Base-by-base conservation (phyloP, 2,888 invertebrate species). In the Cosmopolites sordidus region DNA sequence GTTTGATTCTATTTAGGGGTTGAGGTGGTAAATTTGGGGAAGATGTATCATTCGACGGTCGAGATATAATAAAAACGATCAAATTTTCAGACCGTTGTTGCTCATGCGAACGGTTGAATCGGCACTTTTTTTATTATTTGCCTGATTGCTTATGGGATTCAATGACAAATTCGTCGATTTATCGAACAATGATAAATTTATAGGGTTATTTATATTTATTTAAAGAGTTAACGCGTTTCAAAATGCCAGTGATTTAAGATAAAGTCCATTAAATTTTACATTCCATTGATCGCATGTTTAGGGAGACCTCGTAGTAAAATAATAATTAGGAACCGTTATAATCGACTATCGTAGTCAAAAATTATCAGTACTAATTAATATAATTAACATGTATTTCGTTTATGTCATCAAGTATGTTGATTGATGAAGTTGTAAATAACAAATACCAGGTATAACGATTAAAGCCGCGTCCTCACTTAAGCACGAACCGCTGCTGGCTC, bases 1-100 rank as follows among this genome's bases (percentile, higher is more conserved):
- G 67, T 67, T 68, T 68, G 65, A 69, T 67, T 66, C 64, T 64
- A 67, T 67, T 69, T 69, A 67, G 67, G 69, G 68, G 68, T 65
- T 68, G 67, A 66, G 66, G 66, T 68, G 66, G 66, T 63, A 66
- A 66, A 69, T 66, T 67, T 66, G 60, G 64, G 66, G 64, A 66
- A 66, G 64, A 68, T 66, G 63, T 64, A 65, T 67, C 66, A 66
- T 62, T 61, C 60, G 60, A 55, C 59, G 56, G 58, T 61, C 51
- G 62, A 61, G 58, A 64, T 61, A 63, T 61, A 66, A 66, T 66
- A 64, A 66, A 65, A 65, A 63, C 64, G 64, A 65, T 64, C 62
- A 62, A 65, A 56, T 64, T 62, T 62, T 62, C 58, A 55, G 58
- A 61, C 62, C 59, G 60, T 50, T 56, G 51, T 47, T 54, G 58